These are phyloP conservation scores for Phocoena phocoena DNA, from an alignment of 2,113 vertebrate genomes.

Conservation along the genomic window DNA sequence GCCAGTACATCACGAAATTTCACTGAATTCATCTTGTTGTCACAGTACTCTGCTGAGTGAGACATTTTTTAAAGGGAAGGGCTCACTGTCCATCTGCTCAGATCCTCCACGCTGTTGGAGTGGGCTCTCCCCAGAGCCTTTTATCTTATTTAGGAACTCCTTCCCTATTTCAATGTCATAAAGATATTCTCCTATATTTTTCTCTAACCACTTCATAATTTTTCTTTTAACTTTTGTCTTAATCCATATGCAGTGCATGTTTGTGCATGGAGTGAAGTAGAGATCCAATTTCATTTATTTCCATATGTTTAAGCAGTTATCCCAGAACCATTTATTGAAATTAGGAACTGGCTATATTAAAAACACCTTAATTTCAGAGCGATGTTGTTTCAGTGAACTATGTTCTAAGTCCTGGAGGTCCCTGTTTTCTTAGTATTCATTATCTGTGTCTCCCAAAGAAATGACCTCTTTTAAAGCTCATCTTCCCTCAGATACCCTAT, in stretches of 20 bases:
- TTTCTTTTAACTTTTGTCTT: neutral
- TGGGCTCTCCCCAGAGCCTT: neutral
- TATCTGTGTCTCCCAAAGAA: neutral
- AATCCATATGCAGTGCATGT: neutral
- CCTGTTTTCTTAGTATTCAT: neutral
- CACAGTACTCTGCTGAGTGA: neutral
- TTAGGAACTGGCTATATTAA: neutral
- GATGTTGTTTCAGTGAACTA: neutral
- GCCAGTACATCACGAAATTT: neutral
- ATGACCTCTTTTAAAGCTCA: neutral
- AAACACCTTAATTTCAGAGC: neutral
- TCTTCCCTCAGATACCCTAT: neutral
- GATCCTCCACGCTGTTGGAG: accelerated
- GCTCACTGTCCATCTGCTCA: neutral
- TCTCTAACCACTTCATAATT: neutral
- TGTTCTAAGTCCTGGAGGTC: neutral
- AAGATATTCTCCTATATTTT: neutral
- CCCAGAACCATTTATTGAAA: neutral
- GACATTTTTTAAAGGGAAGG: neutral
- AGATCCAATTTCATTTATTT: neutral
- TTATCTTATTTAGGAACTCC: neutral
- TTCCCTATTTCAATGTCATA: neutral
- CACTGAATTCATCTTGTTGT: neutral
- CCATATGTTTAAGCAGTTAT: neutral
- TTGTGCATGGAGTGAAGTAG: neutral